Conservation (phyloP, 1,140 invertebrate species). For the Musca domestica region DNA sequence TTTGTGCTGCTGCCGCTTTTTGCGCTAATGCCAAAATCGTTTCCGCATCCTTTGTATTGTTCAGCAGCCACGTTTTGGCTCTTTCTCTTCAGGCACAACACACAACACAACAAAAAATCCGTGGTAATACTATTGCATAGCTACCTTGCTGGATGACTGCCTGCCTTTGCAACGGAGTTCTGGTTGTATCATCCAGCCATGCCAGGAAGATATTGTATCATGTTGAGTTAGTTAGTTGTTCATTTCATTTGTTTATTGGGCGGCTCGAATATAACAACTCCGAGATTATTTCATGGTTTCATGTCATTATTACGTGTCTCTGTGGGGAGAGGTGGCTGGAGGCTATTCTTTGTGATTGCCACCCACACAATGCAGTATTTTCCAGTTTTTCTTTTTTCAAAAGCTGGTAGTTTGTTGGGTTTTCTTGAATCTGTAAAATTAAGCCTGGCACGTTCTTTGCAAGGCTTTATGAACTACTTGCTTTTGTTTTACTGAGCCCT, state of each 20-base stretch:
- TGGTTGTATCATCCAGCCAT: not conserved
- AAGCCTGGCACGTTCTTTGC: too few relatives aligned
- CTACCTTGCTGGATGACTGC: too few relatives aligned
- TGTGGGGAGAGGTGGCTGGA: not conserved
- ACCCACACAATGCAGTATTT: not conserved
- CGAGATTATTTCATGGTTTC: conserved; percentile 18
- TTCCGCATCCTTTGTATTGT: too few relatives aligned
- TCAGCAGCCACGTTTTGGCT: too few relatives aligned
- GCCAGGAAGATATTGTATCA: not conserved
- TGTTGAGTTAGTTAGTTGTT: conserved; percentile 18
- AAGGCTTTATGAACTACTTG: too few relatives aligned
- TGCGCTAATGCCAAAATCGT: not conserved
- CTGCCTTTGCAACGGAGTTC: not conserved
- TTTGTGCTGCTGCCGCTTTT: not conserved
- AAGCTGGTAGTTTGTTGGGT: not conserved
- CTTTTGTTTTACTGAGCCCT: too few relatives aligned
- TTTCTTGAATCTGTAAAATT: not conserved
- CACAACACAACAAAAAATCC: too few relatives aligned
- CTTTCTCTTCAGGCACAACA: too few relatives aligned
- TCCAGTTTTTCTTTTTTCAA: too few relatives aligned
- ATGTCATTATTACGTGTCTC: conserved; percentile 7
- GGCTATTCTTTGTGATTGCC: not conserved
- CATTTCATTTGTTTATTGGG: conserved; percentile 13
- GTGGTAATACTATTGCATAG: too few relatives aligned
- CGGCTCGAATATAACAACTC: not conserved